phyloP scores from a whole-genome alignment of 2,113 vertebrate species.

The Trematocara unimaculatum region DNA sequence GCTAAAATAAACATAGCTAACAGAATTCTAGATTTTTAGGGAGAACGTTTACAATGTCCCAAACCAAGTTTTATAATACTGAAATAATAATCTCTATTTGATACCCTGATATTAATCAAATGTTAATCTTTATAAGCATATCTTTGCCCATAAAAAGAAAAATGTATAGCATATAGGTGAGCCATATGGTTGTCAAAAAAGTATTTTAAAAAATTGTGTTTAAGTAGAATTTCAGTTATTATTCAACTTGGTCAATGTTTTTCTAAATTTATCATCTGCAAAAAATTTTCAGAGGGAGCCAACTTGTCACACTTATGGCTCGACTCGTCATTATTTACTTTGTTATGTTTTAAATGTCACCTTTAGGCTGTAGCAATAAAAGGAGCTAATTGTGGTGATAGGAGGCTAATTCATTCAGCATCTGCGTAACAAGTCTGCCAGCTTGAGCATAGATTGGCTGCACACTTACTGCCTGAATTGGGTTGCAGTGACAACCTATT shows the following conservation, averaged over 20 bases:
- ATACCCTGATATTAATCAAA: not conserved
- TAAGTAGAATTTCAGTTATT: not conserved
- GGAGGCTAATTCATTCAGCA: not conserved
- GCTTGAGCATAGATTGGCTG: not conserved
- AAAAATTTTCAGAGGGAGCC: rapidly evolving
- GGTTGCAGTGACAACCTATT: not conserved
- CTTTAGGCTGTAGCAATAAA: not conserved
- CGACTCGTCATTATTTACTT: not conserved
- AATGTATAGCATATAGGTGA: not conserved
- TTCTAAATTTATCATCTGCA: not conserved
- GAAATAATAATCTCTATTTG: not conserved
- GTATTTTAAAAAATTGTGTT: not conserved
- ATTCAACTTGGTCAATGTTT: not conserved
- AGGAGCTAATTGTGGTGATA: not conserved
- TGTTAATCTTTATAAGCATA: not conserved
- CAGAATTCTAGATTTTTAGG: not conserved
- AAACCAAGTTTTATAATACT: not conserved
- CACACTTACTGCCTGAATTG: not conserved
- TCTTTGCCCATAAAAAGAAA: not conserved
- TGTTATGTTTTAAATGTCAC: not conserved
- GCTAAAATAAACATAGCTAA: not conserved
- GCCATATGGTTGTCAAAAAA: not conserved
- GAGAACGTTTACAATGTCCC: not conserved
- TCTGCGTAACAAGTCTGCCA: not conserved
- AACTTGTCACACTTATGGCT: not conserved